These are phyloP conservation scores for Zoanthus solanderi DNA, from an alignment of 92 coral and sea anemone species.

Conservation along the genomic window DNA sequence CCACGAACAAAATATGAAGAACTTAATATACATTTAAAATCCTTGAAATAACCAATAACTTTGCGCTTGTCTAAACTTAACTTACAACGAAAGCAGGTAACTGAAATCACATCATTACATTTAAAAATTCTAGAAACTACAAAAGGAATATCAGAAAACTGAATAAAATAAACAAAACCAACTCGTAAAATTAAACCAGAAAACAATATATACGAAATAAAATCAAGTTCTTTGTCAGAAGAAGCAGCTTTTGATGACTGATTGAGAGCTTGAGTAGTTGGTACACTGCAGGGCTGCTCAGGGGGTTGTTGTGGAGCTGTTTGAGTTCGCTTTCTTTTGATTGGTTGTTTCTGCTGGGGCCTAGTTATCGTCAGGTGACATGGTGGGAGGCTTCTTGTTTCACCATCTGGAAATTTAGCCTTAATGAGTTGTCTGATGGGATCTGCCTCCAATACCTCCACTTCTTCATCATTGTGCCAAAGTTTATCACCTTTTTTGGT, in stretches of 20 bases:
- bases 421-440: constrained; percentile 10
- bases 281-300: constrained; percentile 21
- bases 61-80: constrained; percentile 8
- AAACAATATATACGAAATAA: constrained; percentile 2
- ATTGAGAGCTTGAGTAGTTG: background rate
- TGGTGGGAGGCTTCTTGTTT: constrained; percentile 4
- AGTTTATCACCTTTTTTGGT: constrained; percentile 13
- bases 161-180: constrained; percentile 5
- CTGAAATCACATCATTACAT: background rate
- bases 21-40: constrained; percentile 9
- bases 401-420: constrained; percentile 14
- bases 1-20: constrained; percentile 13
- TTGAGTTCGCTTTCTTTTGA: constrained; percentile 11
- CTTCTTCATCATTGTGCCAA: constrained; percentile 8
- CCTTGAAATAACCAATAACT: constrained; percentile 2
- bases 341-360: background rate
- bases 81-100: constrained; percentile 4
- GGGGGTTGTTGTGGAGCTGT: constrained; percentile 7
- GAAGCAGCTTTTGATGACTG: background rate
- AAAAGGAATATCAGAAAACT: constrained; percentile 6
- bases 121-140: constrained; percentile 4
- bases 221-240: constrained; percentile 10
- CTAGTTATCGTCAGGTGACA: constrained; percentile 3
- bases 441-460: constrained; percentile 21
- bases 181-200: constrained; percentile 2